Base-by-base conservation (phyloP, 1,140 invertebrate species). In the Cherax quadricarinatus region DNA sequence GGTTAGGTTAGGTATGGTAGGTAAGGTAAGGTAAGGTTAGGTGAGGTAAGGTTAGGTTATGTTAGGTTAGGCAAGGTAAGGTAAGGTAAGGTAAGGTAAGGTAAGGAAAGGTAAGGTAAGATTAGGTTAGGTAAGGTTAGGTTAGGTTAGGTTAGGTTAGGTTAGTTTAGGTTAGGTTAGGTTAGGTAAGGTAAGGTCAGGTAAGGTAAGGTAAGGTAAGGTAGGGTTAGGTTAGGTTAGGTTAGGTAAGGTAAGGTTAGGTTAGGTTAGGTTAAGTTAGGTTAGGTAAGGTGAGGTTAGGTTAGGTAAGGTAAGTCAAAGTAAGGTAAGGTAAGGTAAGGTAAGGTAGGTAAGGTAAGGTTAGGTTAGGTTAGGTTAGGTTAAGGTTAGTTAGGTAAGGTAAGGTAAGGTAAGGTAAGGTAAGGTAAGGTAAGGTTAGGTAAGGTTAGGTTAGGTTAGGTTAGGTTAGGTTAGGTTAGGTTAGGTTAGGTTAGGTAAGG, bases 381-480 rank as follows among this genome's bases (percentile, higher is more conserved):
- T 73, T 24, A 3, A n/a, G 70, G n/a, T 24, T 24, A n/a, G 70
- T 73, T 24, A 24, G 70, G 78, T 73, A 73, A 5, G 70, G n/a
- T 73, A 73, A 73, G 70, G 70, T 73, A 73, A 4, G 51, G 70
- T 73, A 30, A 24, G 70, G 70, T 73, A 73, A 24, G 48, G 51
- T 53, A 81, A 49, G 80, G 48, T 82, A 82, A n/a, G 80, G 80
- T 82, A 82, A 16, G 62, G 62, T 66, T 10, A 10, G 62, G 62
- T 66, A 82, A 24, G 70, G 70, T 73, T 24, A 5, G 70, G 70
- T 73, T 24, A 73, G 70, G 70, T 73, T 24, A 16, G 24, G 70
- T 66, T 10, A 16, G 62, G 62, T 66, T 10, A 10, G 62, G 70
- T 73, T 24, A 24, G 24, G 70, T 73, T 24, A 5, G 70, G 80